Evolutionary conservation across 2,113 vertebrate species (phyloP).

Genomic region (Nothobranchius kuhntae): DNA sequence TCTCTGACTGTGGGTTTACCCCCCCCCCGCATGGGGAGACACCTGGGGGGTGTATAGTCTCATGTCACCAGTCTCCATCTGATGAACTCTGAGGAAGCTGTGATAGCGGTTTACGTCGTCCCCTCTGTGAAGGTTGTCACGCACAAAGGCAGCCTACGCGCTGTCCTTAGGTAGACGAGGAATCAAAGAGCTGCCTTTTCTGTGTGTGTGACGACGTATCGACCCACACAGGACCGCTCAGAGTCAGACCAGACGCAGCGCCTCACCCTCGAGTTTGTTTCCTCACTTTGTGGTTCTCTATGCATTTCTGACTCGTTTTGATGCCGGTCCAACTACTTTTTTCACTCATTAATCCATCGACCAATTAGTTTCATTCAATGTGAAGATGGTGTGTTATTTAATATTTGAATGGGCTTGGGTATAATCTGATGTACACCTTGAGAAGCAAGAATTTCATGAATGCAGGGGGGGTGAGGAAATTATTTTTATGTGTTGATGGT

Average conservation of each 20-base stretch:
- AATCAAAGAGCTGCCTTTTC: conserved; percentile 37
- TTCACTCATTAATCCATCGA: conserved; percentile 44
- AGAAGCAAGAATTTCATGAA: conserved; percentile 15
- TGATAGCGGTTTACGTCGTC: conserved; percentile 9
- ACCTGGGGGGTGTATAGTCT: conserved; percentile 15
- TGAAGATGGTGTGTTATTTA: conserved; percentile 48
- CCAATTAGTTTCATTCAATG: conserved; percentile 57
- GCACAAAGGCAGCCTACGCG: conserved; percentile 41
- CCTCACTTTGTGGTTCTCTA: conserved; percentile 42
- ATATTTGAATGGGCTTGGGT: conserved; percentile 34
- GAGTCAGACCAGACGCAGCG: conserved; percentile 27
- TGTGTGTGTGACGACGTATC: conserved; percentile 38
- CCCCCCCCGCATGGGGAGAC: background rate
- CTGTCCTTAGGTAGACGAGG: conserved; percentile 23
- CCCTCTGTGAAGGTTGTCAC: conserved; percentile 26
- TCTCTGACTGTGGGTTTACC: conserved; percentile 27
- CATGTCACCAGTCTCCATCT: conserved; percentile 21
- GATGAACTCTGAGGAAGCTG: conserved; percentile 24
- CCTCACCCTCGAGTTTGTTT: conserved; percentile 24
- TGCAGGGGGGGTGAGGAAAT: background rate
- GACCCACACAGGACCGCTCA: conserved; percentile 14
- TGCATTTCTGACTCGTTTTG: conserved; percentile 51
- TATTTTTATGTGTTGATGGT: conserved; percentile 29
- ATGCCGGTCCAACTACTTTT: conserved; percentile 33
- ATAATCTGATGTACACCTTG: conserved; percentile 31